Conservation (phyloP, 2,797 vertebrate genomes). For the Danio tinwini region DNA sequence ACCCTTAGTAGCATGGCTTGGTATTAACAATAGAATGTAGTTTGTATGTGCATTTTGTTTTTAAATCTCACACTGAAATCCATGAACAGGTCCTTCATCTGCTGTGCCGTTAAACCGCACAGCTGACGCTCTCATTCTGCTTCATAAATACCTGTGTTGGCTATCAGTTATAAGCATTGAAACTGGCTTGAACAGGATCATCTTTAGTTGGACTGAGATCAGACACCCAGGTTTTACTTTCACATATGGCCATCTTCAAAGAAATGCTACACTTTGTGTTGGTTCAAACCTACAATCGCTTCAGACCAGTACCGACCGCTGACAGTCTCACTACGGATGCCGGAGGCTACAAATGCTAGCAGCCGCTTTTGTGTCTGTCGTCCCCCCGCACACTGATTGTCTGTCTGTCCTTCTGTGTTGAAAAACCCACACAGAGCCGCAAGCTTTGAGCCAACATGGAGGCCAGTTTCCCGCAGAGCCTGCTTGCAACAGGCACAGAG, state of each 20-base stretch:
- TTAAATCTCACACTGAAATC: neutral
- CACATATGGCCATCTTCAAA: slow-evolving; percentile 81
- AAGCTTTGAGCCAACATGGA: slow-evolving; percentile 79
- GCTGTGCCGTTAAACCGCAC: neutral
- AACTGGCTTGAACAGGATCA: slow-evolving; percentile 66
- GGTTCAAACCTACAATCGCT: slow-evolving; percentile 74
- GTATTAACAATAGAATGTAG: neutral
- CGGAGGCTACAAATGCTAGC: slow-evolving; percentile 72
- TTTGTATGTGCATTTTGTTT: neutral
- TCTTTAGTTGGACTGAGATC: slow-evolving; percentile 74
- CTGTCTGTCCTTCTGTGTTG: slow-evolving; percentile 80
- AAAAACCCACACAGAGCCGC: slow-evolving; percentile 75
- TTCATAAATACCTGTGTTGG: slow-evolving; percentile 37
- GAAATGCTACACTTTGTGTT: slow-evolving; percentile 83
- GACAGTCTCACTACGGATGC: slow-evolving; percentile 77
- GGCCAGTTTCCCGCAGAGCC: slow-evolving; percentile 68
- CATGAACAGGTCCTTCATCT: neutral
- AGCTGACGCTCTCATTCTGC: slow-evolving; percentile 1
- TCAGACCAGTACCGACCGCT: slow-evolving; percentile 75
- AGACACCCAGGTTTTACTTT: slow-evolving; percentile 73
- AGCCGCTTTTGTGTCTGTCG: slow-evolving; percentile 66
- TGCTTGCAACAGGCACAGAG: slow-evolving; percentile 70
- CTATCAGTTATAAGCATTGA: slow-evolving; percentile 31
- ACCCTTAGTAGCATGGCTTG: neutral
- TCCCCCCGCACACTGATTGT: slow-evolving; percentile 75